Conservation (phyloP, 2,797 vertebrate species). For the Oreochromis mossambicus region DNA sequence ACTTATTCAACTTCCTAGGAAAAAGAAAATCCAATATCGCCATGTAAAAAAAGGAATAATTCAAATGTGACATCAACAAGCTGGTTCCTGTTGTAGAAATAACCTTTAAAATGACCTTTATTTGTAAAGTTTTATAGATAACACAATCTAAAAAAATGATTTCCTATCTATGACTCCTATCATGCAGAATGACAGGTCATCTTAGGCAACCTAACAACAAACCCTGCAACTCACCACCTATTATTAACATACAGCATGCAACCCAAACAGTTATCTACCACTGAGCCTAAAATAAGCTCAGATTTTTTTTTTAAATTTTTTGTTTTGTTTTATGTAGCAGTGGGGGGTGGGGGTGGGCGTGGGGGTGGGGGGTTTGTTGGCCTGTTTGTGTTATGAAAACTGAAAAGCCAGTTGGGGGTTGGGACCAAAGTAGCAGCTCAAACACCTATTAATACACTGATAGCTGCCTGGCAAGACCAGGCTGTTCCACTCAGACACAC, state of each 20-base stretch:
- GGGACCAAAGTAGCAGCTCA: conserved; percentile 57
- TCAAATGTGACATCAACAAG: neutral
- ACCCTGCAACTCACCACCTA: neutral
- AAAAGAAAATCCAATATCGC: neutral
- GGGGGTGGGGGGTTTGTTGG: neutral
- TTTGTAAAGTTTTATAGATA: neutral
- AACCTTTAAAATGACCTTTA: neutral
- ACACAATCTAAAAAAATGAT: neutral
- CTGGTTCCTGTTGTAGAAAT: neutral
- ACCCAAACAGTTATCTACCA: conserved; percentile 19
- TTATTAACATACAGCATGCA: conserved; percentile 33
- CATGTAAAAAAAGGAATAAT: neutral
- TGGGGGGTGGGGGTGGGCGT: too few species aligned
- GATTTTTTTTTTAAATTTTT: neutral
- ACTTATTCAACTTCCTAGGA: neutral
- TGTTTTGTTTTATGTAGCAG: neutral
- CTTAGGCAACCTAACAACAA: neutral
- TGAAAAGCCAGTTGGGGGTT: conserved; percentile 14
- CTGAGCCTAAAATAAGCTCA: conserved; percentile 47
- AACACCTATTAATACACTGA: conserved; percentile 75
- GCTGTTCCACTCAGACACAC: conserved; percentile 57
- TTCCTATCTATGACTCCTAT: neutral
- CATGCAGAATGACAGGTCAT: neutral
- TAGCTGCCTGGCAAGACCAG: conserved; percentile 66
- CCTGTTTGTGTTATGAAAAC: conserved; percentile 56